Conservation (phyloP, 2,797 vertebrate species). For the Hemitrygon akajei region DNA sequence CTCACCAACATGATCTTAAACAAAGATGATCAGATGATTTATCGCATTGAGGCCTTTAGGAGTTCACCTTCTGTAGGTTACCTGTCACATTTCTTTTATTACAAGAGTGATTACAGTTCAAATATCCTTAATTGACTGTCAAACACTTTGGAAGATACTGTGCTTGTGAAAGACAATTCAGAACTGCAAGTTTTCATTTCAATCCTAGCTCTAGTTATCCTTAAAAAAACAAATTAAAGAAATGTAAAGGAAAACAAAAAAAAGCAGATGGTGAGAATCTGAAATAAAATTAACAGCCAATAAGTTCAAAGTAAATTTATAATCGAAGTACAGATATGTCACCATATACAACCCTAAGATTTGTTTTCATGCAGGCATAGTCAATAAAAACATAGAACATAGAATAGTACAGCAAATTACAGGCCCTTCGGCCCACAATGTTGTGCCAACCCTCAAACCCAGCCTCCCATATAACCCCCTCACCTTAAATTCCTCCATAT, state of each 20-base stretch:
- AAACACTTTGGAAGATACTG: neutral
- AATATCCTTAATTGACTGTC: neutral
- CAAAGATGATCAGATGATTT: neutral
- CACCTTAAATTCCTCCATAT: too few species aligned
- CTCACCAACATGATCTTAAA: neutral
- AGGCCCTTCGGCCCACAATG: too few species aligned
- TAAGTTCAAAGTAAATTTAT: too few species aligned
- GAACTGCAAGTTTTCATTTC: neutral
- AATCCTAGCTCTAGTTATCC: neutral
- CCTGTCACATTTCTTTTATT: neutral
- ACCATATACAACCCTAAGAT: too few species aligned
- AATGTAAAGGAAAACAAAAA: neutral
- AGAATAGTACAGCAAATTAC: too few species aligned
- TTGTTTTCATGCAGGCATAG: too few species aligned
- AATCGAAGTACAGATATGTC: too few species aligned
- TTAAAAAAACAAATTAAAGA: neutral
- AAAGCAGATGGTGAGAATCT: too few species aligned
- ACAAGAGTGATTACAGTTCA: neutral
- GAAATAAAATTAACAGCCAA: too few species aligned
- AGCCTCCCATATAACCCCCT: too few species aligned
- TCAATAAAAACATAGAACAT: too few species aligned
- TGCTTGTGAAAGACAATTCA: neutral
- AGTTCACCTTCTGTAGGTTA: neutral
- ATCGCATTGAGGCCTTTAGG: neutral
- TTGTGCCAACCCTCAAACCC: too few species aligned